A percentile compares a stretch with the other conserved stretches of the same genome.
phyloP scores from a whole-genome alignment of 53 echinoderm and acorn worm genomes.

The Zoroaster sp. region DNA sequence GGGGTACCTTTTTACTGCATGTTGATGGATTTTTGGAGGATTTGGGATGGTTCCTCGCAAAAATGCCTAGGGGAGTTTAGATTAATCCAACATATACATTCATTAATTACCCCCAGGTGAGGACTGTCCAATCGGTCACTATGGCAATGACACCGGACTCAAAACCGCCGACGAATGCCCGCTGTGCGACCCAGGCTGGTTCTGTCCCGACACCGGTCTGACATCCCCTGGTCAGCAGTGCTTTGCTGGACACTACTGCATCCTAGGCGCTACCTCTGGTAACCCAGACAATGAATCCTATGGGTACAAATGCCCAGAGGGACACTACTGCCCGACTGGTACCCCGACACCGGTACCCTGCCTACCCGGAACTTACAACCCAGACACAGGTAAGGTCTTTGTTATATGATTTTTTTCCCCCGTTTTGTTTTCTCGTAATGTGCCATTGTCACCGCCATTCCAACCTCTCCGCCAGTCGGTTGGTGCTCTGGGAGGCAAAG shows the following conservation, averaged over 20 bases:
- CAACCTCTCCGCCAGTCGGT: too few relatives aligned
- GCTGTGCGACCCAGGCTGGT: conserved; percentile 86
- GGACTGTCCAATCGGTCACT: conserved; percentile 86
- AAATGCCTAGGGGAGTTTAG: too few relatives aligned
- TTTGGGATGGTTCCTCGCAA: too few relatives aligned
- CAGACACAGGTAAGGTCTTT: conserved; percentile 66
- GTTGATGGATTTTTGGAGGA: too few relatives aligned
- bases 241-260: conserved; percentile 83
- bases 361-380: conserved; percentile 82
- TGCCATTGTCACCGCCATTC: neutral
- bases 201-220: conserved; percentile 76
- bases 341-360: conserved; percentile 81
- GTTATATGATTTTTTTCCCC: neutral
- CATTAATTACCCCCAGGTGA: too few relatives aligned
- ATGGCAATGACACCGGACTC: conserved; percentile 94
- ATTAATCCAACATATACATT: too few relatives aligned
- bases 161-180: conserved; percentile 69
- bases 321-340: conserved; percentile 88
- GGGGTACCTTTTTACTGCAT: too few relatives aligned
- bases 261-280: conserved; percentile 75
- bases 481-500: too few relatives aligned
- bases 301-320: conserved; percentile 88
- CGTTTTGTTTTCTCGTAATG: neutral
- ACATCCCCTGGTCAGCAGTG: conserved; percentile 71
- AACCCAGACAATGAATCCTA: conserved; percentile 79